Evolutionary conservation across 2,888 invertebrate species (phyloP).

Genomic region (Ceratothoa steindachneri): DNA sequence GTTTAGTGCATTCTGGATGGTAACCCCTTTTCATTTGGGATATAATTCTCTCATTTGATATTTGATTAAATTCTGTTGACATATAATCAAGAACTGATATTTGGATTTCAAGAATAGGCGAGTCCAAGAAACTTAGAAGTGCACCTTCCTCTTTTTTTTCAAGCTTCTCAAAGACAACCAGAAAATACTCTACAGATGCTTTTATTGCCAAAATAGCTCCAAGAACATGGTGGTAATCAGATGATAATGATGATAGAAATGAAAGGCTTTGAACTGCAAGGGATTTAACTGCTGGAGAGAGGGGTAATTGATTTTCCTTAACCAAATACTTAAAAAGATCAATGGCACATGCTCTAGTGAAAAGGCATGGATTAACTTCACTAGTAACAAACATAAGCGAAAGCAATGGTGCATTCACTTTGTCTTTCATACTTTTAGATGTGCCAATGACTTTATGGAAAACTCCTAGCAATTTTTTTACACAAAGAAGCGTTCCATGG

Average conservation of each 20-base stretch:
- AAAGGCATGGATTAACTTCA: not conserved
- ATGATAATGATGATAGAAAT: not conserved
- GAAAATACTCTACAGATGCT: not conserved
- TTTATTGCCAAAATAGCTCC: not conserved
- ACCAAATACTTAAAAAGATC: not conserved
- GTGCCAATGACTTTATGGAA: not conserved
- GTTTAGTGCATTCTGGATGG: not conserved
- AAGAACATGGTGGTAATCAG: not conserved
- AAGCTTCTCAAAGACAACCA: not conserved
- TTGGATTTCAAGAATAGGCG: not conserved
- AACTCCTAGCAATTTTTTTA: slow-evolving; percentile 20
- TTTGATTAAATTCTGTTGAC: not conserved
- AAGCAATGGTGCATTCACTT: not conserved
- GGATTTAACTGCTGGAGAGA: not conserved
- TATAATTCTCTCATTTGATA: not conserved
- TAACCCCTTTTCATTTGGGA: not conserved
- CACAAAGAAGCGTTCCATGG: slow-evolving; percentile 34
- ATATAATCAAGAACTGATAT: not conserved
- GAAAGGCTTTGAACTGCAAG: not conserved
- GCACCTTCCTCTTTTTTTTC: not conserved
- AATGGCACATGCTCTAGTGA: not conserved
- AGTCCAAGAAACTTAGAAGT: not conserved
- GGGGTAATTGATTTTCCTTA: not conserved
- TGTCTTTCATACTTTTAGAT: not conserved
- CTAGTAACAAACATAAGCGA: not conserved